Evolutionary conservation across 2,888 invertebrate genomes (phyloP), one percentile per base, ranked within the genome.

Genomic region (Cheilosia soror): DNA sequence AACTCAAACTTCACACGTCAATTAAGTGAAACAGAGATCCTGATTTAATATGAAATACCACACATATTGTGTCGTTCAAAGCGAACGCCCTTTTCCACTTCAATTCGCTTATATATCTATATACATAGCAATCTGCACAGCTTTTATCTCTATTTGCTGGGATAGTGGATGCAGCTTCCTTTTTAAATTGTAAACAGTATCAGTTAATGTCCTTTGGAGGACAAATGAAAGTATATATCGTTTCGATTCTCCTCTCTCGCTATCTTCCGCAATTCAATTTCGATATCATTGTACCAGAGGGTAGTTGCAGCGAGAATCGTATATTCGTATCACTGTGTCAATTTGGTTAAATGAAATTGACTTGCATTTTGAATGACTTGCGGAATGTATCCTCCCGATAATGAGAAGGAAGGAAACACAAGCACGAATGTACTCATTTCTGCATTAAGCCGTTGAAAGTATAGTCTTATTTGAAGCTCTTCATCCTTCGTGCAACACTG

Each of bases 1-100:
- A 27, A 40, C 66, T 40, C 37, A n/a, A 65, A 51, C 66, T 37
- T 66, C 53, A 53, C n/a, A 66, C 53, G 66, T 66, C 66, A 66
- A 53, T 66, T 66, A 66, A 66, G 37, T n/a, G 13, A 27, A 27
- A 40, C n/a, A 25, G 37, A 27, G 27, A n/a, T 53, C 40, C 66
- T 51, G 66, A 49, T 49, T 63, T 49, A 49, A 63, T 33, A 49
- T 49, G 20, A 49, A 63, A 47, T n/a, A 33, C 31, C 47, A 31
- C 9, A 49, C 49, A 49, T 7, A 37, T 3, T 6, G 4, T 4
- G 15, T 1, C 44, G 29, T 9, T 25, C 33, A 37, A 4, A 27
- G 5, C 11, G 11, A 37, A 51, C 51, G 53, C 53, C 40, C 9
- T 66, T 53, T 53, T 40, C 66, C 40, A 66, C n/a, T 53, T 53